Evolutionary conservation across 2,888 invertebrate genomes (phyloP).

Genomic region (Ditula angustiorana): DNA sequence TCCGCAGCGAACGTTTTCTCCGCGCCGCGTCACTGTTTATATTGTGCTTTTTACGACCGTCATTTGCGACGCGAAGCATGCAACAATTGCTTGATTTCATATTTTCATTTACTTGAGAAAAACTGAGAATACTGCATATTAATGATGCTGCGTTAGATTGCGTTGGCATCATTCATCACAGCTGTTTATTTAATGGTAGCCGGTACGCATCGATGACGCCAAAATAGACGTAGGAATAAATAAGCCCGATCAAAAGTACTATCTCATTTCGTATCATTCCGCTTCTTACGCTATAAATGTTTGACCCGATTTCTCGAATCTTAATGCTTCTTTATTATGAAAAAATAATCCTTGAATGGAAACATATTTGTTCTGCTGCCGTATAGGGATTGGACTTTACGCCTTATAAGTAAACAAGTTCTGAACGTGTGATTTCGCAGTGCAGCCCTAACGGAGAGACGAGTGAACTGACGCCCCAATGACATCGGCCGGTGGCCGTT

Average conservation of each 20-base stretch:
- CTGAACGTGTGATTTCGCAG: constrained; percentile 73
- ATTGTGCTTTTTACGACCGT: constrained; percentile 42
- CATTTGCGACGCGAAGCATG: constrained; percentile 37
- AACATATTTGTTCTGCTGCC: constrained; percentile 69
- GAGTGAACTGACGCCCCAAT: constrained; percentile 59
- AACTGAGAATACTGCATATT: constrained; percentile 40
- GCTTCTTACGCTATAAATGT: constrained; percentile 15
- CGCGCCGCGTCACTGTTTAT: constrained; percentile 41
- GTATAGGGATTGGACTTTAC: constrained; percentile 67
- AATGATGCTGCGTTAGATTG: constrained; percentile 43
- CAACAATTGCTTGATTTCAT: constrained; percentile 45
- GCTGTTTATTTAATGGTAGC: constrained; percentile 49
- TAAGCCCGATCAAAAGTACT: constrained; percentile 23
- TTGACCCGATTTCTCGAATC: constrained; percentile 30
- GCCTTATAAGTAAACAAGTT: constrained; percentile 81
- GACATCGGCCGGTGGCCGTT: constrained; percentile 53
- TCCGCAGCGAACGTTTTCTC: constrained; percentile 35
- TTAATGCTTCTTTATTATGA: constrained; percentile 50
- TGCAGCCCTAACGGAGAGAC: constrained; percentile 71
- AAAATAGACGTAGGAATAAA: constrained; percentile 14
- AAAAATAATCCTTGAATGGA: constrained; percentile 73
- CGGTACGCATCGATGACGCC: constrained; percentile 17
- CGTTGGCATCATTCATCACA: constrained; percentile 52
- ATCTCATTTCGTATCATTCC: constrained; percentile 15
- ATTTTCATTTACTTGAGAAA: constrained; percentile 44